Evolutionary conservation across 2,113 vertebrate genomes (phyloP).

Genomic region (Chaetorhynchus papuensis): DNA sequence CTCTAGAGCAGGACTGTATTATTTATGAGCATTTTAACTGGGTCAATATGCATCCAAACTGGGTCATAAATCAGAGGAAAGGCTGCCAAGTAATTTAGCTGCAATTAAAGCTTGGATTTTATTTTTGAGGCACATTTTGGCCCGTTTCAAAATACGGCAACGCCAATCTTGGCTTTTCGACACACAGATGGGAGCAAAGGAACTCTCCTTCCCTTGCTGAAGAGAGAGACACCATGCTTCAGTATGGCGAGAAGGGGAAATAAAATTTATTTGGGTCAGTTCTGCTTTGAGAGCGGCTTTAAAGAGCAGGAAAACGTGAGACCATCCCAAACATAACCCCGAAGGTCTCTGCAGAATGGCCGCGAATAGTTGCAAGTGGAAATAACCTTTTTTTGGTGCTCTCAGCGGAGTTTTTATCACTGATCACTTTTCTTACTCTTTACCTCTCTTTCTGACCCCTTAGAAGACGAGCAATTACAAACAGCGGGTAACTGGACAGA

Average conservation of each 20-base stretch:
- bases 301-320: not conserved
- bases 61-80: conserved; percentile 75
- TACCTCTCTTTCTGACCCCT: not conserved
- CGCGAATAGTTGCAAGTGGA: not conserved
- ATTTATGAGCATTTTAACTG: conserved; percentile 76
- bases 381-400: not conserved
- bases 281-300: not conserved
- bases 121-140: conserved; percentile 62
- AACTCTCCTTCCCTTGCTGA: not conserved
- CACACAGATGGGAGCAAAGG: not conserved
- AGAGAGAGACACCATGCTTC: not conserved
- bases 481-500: not conserved
- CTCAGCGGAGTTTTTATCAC: not conserved
- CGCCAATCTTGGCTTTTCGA: not conserved
- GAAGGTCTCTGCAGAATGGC: not conserved
- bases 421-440: not conserved
- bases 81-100: conserved; percentile 71
- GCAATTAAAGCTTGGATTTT: conserved; percentile 71
- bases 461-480: not conserved
- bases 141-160: conserved; percentile 40
- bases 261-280: not conserved
- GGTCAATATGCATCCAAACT: conserved; percentile 73
- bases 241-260: not conserved
- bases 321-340: not conserved
- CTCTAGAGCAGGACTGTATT: conserved; percentile 54